A percentile compares a stretch with the other conserved stretches of the same genome.
Conservation (phyloP, 2,113 vertebrate species). For the Euleptes europaea region DNA sequence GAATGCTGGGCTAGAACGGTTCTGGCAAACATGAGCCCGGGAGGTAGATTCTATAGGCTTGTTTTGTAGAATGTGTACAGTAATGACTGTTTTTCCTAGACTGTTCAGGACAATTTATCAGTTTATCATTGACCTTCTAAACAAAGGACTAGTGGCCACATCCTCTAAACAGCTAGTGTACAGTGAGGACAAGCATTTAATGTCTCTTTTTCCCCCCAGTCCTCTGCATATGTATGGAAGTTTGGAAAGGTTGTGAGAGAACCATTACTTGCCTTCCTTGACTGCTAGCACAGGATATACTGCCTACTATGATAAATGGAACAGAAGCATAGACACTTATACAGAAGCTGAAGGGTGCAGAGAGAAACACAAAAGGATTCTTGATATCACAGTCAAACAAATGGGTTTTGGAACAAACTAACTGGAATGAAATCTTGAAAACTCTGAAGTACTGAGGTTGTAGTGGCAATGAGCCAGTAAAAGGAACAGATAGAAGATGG, state of each 20-base stretch:
- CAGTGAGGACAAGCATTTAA: not conserved
- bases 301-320: constrained; percentile 71
- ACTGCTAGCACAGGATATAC: constrained; percentile 59
- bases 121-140: not conserved
- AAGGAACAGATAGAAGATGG: constrained; percentile 75
- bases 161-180: not conserved
- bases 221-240: not conserved
- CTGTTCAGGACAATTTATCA: no score
- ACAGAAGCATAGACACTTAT: constrained; percentile 71
- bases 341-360: constrained; percentile 60
- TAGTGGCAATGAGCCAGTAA: constrained; percentile 67
- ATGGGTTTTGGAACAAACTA: constrained; percentile 52
- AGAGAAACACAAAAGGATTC: constrained; percentile 53
- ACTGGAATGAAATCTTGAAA: constrained; percentile 69
- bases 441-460: constrained; percentile 63
- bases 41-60: not conserved
- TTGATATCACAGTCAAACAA: constrained; percentile 67
- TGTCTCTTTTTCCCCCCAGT: not conserved
- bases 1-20: not conserved
- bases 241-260: constrained; percentile 54
- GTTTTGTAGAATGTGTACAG: not conserved
- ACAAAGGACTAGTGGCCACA: not conserved
- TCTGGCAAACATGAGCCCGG: not conserved
- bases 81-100: not conserved
- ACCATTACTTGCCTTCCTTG: constrained; percentile 65